Base-by-base conservation (phyloP, 2,113 vertebrate genomes). In the Hippocampus abdominalis region DNA sequence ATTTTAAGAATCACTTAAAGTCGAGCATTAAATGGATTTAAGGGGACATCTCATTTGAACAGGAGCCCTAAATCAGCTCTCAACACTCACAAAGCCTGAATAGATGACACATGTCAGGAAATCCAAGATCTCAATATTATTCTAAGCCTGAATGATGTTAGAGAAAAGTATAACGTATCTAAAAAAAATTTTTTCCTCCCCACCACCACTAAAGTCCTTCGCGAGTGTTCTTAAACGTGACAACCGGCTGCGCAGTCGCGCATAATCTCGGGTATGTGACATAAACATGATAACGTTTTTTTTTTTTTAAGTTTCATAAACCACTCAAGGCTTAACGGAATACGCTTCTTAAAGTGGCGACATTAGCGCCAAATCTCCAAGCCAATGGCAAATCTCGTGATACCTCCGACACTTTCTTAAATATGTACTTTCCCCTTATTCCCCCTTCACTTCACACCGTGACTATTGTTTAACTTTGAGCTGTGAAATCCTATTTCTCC, bases 91-190 rank as follows among this genome's bases (percentile, higher is more conserved):
- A 88, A 89, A 87, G 85, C 81, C 85, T 80, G 81, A 81, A 83
- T 88, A 89, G 88, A 87, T 91, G 86, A 87, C 84, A 84, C 75
- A 74, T 86, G 86, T 89, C 88, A 86, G 84, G 79, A 89, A 89
- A 87, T 84, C 81, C 81, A 79, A 75, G 74, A 86, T 91, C 91
- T 89, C 84, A 89, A 87, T 90, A 86, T 89, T 89, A 87, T 91
- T 86, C 83, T 84, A 88, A 91, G 87, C 82, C 77, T 82, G 84
- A 88, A 86, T 88, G 84, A 83, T 89, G 85, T 85, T 80, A 80
- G 77, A 72, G 70, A 84, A 89, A 85, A 77, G 81, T 87, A 87
- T 84, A 87, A 84, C 82, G 62, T 78, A 76, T 81, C 84, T 73
- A 69, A n/a, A n/a, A n/a, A n/a, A n/a, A n/a, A 78, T 80, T 59